Evolutionary conservation across 2,888 invertebrate species (phyloP).

Genomic region (Tuta absoluta): DNA sequence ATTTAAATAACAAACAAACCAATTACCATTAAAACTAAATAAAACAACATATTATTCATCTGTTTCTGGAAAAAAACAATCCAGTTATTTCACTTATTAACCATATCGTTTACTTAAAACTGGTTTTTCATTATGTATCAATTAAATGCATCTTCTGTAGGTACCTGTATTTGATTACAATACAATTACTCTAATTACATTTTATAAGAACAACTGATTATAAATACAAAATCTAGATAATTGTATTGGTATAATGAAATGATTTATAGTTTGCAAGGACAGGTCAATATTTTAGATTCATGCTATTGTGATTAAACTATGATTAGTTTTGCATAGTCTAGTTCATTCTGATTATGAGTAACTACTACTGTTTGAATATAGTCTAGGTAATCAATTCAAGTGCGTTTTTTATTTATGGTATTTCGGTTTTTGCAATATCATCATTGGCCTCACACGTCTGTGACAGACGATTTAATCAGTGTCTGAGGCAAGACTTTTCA

Average conservation of each 20-base stretch:
- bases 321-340: background rate
- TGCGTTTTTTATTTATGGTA: too few relatives aligned
- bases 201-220: slow-evolving; percentile 2
- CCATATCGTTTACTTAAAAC: background rate
- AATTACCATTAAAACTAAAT: too few relatives aligned
- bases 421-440: too few relatives aligned
- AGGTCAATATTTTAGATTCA: background rate
- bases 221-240: background rate
- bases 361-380: too few relatives aligned
- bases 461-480: too few relatives aligned
- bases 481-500: too few relatives aligned
- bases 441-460: too few relatives aligned
- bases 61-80: background rate
- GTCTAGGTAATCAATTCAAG: too few relatives aligned
- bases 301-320: background rate
- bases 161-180: background rate
- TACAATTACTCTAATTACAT: slow-evolving; percentile 1
- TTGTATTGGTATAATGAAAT: slow-evolving; percentile 5
- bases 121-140: background rate
- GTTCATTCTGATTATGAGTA: background rate
- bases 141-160: background rate
- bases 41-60: background rate
- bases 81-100: background rate
- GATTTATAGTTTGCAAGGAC: background rate
- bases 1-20: too few relatives aligned